Evolutionary conservation across 2,113 vertebrate genomes (phyloP).

Genomic region (Macrotis lagotis): DNA sequence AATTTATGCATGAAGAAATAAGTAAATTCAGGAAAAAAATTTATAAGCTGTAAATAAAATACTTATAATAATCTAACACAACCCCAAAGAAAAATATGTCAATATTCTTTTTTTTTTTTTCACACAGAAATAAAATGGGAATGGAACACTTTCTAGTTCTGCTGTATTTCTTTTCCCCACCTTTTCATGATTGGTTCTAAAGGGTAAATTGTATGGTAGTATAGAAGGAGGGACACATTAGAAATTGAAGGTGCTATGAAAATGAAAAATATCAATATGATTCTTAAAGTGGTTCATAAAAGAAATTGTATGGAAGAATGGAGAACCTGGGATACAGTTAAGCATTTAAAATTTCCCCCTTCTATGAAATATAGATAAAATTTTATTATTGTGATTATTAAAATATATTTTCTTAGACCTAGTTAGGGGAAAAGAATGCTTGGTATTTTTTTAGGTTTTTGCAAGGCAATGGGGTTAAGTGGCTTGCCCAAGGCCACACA

Average conservation of each 20-base stretch:
- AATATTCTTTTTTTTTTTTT: not conserved
- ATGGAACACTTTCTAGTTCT: not conserved
- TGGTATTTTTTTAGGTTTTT: too few relatives aligned
- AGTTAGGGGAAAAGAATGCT: not conserved
- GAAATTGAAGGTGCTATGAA: not conserved
- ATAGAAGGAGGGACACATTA: not conserved
- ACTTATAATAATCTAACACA: not conserved
- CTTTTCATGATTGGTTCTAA: not conserved
- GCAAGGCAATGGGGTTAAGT: too few relatives aligned
- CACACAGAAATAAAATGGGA: not conserved
- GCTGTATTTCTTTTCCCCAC: not conserved
- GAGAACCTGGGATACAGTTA: too few relatives aligned
- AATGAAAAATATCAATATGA: not conserved
- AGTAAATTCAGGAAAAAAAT: not conserved
- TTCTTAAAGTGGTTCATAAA: not conserved
- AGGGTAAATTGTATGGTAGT: not conserved
- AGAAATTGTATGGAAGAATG: not conserved
- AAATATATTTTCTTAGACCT: not conserved
- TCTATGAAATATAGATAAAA: not conserved
- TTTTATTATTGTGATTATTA: not conserved
- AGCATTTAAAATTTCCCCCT: not conserved
- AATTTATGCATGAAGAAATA: not conserved
- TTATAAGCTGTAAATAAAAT: too few relatives aligned
- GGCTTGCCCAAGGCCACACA: too few relatives aligned
- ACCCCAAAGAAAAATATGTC: not conserved